Conservation (phyloP, 2,888 invertebrate genomes). For the Campaea margaritaria region DNA sequence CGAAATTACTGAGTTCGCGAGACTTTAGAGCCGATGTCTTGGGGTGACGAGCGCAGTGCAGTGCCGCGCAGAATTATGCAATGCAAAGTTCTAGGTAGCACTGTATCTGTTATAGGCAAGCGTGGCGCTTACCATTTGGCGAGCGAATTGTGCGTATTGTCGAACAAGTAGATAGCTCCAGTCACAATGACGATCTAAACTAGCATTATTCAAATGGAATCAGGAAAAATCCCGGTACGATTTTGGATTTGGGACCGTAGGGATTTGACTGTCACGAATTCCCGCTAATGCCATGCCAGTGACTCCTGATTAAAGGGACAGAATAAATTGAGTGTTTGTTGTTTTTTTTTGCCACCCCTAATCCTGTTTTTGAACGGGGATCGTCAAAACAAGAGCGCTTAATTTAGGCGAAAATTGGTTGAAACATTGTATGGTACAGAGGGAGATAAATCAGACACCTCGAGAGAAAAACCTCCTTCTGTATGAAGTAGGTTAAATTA, state of each 20-base stretch:
- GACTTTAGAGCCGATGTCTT: no score
- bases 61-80: no score
- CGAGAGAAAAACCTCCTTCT: no score
- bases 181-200: slow-evolving; percentile 24
- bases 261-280: slow-evolving; percentile 47
- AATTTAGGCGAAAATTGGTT: slow-evolving; percentile 16
- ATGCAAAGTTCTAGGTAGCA: no score
- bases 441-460: no score
- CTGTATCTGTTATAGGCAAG: no score
- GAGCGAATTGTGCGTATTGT: no score
- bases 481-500: neutral
- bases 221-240: slow-evolving; percentile 48
- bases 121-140: no score
- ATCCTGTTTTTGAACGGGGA: slow-evolving; percentile 37
- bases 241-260: slow-evolving; percentile 48
- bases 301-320: slow-evolving; percentile 46
- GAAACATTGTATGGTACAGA: neutral
- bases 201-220: slow-evolving; percentile 55
- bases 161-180: neutral
- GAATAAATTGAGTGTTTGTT: slow-evolving; percentile 45
- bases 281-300: slow-evolving; percentile 45
- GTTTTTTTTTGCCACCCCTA: slow-evolving; percentile 37
- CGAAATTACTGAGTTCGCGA: no score
- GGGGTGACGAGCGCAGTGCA: no score
- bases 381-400: slow-evolving; percentile 30